A percentile compares a stretch with the other conserved stretches of the same genome.
phyloP scores from a whole-genome alignment of 2,888 invertebrate species.

The Mechanitis mazaeus region DNA sequence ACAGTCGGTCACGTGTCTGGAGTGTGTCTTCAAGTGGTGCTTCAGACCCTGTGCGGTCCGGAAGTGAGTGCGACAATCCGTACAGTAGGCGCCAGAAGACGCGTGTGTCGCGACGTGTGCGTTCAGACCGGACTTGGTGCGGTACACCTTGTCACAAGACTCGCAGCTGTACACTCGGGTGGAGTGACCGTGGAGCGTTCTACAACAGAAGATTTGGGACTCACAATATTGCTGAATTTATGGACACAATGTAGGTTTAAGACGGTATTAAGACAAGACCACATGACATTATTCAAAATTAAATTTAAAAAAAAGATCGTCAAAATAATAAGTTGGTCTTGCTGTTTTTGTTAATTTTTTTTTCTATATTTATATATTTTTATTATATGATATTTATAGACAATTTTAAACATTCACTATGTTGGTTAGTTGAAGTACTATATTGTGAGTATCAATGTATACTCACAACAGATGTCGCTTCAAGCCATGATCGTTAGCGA shows the following conservation, averaged over 20 bases:
- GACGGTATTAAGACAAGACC: no score
- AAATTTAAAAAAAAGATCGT: no score
- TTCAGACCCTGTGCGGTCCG: constrained; percentile 34
- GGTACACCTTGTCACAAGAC: constrained; percentile 33
- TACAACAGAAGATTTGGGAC: constrained; percentile 2
- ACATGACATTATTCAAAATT: neutral
- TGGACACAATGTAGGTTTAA: neutral
- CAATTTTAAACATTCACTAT: no score
- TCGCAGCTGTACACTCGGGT: constrained; percentile 26
- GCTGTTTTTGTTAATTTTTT: neutral
- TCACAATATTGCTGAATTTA: neutral
- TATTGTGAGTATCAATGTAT: neutral
- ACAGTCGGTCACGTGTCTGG: constrained; percentile 39
- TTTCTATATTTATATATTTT: neutral
- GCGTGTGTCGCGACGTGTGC: constrained; percentile 31
- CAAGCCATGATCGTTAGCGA: constrained; percentile 45
- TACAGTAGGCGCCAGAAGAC: constrained; percentile 32
- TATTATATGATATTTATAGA: no score
- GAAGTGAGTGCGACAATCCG: constrained; percentile 36
- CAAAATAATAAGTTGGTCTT: no score
- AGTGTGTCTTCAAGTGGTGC: constrained; percentile 49
- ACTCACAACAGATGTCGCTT: constrained; percentile 59
- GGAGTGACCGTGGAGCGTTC: constrained; percentile 32
- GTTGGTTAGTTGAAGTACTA: no score
- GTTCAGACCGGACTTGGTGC: constrained; percentile 28